Percentiles rank a stretch among this genome's conserved stretches.
Evolutionary conservation across 53 echinoderm and acorn worm species (phyloP).

Genomic region (Hippasteria phrygiana): DNA sequence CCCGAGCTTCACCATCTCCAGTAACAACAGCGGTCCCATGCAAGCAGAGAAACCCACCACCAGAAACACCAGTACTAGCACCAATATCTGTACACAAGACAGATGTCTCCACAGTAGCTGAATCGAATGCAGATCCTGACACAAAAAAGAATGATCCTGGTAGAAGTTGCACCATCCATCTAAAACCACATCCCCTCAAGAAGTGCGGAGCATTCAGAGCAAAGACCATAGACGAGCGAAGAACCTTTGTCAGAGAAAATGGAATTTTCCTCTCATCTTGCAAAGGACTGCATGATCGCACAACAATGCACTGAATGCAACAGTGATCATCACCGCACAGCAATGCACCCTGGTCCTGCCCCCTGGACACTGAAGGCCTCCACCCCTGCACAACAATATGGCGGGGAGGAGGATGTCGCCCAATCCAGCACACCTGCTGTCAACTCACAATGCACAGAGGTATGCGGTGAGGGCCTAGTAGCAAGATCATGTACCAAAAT

Average conservation of each 20-base stretch:
- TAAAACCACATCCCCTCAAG: slow-evolving; percentile 15
- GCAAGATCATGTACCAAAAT: slow-evolving; percentile 62
- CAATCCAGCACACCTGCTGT: not conserved
- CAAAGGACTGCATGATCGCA: slow-evolving; percentile 17
- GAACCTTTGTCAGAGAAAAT: slow-evolving; percentile 13
- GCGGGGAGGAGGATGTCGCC: slow-evolving; percentile 4
- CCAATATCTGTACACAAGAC: slow-evolving; percentile 24
- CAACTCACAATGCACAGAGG: slow-evolving; percentile 12
- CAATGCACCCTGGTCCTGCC: slow-evolving; percentile 32
- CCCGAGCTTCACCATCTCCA: slow-evolving; percentile 28
- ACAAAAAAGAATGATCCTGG: not conserved
- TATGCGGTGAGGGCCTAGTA: slow-evolving; percentile 14
- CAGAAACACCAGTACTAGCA: not conserved
- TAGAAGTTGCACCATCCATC: slow-evolving; percentile 10
- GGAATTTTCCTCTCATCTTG: slow-evolving; percentile 21
- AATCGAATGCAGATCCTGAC: not conserved
- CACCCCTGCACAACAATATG: not conserved
- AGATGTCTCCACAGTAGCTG: slow-evolving; percentile 8
- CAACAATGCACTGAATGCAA: slow-evolving; percentile 21
- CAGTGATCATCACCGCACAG: slow-evolving; percentile 20
- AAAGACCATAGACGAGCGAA: slow-evolving; percentile 23
- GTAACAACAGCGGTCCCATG: not conserved
- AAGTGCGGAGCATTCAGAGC: slow-evolving; percentile 5
- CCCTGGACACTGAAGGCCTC: slow-evolving; percentile 1
- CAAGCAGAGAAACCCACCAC: not conserved